Evolutionary conservation across 2,888 invertebrate genomes (phyloP).

Genomic region (Abrostola tripartita): DNA sequence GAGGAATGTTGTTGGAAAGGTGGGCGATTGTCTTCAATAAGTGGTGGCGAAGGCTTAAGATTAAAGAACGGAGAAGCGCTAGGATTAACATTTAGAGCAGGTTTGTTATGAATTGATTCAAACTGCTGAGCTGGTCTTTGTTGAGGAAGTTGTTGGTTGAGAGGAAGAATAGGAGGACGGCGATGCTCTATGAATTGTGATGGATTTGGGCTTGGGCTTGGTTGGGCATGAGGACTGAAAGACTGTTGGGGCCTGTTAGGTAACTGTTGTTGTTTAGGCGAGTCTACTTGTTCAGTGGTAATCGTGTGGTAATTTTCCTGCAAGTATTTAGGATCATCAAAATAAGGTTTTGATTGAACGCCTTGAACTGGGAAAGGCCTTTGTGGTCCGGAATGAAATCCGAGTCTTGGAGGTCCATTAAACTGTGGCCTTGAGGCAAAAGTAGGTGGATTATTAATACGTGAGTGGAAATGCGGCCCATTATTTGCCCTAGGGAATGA

Average conservation of each 20-base stretch:
- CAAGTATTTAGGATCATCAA: constrained; percentile 85
- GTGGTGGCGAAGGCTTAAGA: constrained; percentile 82
- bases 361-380: constrained; percentile 81
- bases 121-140: constrained; percentile 79
- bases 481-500: constrained; percentile 74
- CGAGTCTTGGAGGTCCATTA: constrained; percentile 78
- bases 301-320: constrained; percentile 88
- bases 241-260: constrained; percentile 75
- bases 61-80: constrained; percentile 82
- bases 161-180: constrained; percentile 73
- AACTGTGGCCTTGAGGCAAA: constrained; percentile 77
- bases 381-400: constrained; percentile 86
- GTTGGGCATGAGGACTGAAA: constrained; percentile 72
- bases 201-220: constrained; percentile 74
- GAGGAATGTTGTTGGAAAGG: constrained; percentile 73
- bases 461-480: constrained; percentile 71
- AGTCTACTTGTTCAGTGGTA: constrained; percentile 83
- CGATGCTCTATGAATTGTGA: constrained; percentile 76
- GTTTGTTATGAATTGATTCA: constrained; percentile 74
- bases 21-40: constrained; percentile 78
- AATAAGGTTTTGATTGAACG: constrained; percentile 74
- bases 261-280: constrained; percentile 78
- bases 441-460: constrained; percentile 68
- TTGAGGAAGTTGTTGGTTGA: constrained; percentile 86
- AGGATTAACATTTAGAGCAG: constrained; percentile 73